Conservation (phyloP, 2,888 invertebrate species). For the Timema cristinae region DNA sequence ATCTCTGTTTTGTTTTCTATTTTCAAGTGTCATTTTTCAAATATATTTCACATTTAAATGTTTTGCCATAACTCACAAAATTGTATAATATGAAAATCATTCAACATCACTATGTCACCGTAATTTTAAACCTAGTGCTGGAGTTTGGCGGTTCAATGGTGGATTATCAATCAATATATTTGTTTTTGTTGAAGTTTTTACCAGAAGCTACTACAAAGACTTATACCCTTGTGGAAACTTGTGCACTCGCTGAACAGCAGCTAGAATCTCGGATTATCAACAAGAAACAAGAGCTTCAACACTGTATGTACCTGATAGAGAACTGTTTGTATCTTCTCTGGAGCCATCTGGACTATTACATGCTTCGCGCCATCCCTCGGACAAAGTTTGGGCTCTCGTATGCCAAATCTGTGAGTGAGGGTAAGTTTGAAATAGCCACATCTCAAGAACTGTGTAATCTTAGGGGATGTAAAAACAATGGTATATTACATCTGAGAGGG, state of each 20-base stretch:
- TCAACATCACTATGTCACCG: too few relatives aligned
- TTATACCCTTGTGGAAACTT: constrained; percentile 30
- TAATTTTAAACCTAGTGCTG: background rate
- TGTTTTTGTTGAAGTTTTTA: constrained; percentile 30
- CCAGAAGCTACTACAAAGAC: constrained; percentile 30
- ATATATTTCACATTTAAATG: too few relatives aligned
- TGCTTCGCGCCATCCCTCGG: constrained; percentile 56
- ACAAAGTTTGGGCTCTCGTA: constrained; percentile 14
- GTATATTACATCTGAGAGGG: background rate
- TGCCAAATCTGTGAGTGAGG: too few relatives aligned
- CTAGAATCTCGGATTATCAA: constrained; percentile 52
- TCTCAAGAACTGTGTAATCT: too few relatives aligned
- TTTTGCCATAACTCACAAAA: too few relatives aligned
- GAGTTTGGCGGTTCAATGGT: too few relatives aligned
- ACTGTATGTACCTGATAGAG: constrained; percentile 64
- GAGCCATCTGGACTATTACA: constrained; percentile 70
- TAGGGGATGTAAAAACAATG: too few relatives aligned
- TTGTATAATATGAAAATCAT: too few relatives aligned
- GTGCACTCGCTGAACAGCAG: constrained; percentile 40
- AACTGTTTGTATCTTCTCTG: constrained; percentile 70
- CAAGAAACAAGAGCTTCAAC: constrained; percentile 57
- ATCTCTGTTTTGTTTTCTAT: too few relatives aligned
- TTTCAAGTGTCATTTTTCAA: too few relatives aligned
- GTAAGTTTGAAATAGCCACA: too few relatives aligned
- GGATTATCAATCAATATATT: too few relatives aligned